These are phyloP conservation scores for Chrysina gloriosa DNA, from an alignment of 2,888 invertebrate species.

Conservation along the genomic window DNA sequence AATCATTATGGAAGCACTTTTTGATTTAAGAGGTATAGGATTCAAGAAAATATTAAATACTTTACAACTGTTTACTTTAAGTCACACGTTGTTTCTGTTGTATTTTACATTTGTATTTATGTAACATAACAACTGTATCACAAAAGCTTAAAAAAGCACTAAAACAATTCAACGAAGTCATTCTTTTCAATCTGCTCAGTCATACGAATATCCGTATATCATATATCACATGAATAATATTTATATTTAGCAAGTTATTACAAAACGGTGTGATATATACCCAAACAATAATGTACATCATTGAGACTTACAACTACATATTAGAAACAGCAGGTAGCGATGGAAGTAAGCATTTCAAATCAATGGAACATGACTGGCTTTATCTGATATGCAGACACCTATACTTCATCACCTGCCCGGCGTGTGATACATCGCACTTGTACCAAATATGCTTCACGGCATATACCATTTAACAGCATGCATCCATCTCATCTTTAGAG, in stretches of 20 bases:
- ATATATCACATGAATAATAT: slow-evolving; percentile 37
- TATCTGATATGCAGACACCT: slow-evolving; percentile 50
- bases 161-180: background rate
- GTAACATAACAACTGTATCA: too few species aligned
- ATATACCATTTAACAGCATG: slow-evolving; percentile 11
- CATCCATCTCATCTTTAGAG: slow-evolving; percentile 18
- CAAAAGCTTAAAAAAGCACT: background rate
- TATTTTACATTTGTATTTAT: too few species aligned
- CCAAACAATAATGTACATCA: slow-evolving; percentile 43
- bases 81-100: too few species aligned
- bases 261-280: slow-evolving; percentile 42
- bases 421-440: slow-evolving; percentile 45
- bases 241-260: slow-evolving; percentile 41
- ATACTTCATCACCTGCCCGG: slow-evolving; percentile 51
- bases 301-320: slow-evolving; percentile 47
- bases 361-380: slow-evolving; percentile 51
- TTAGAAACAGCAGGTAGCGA: slow-evolving; percentile 52
- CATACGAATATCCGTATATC: background rate
- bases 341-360: slow-evolving; percentile 50
- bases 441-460: slow-evolving; percentile 46
- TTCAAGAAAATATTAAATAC: too few species aligned
- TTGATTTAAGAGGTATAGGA: too few species aligned
- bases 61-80: too few species aligned
- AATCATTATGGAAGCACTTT: too few species aligned
- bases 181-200: background rate